phyloP scores from a whole-genome alignment of 37 sponge, comb jelly and placozoan species.

The Spongilla lacustris region DNA sequence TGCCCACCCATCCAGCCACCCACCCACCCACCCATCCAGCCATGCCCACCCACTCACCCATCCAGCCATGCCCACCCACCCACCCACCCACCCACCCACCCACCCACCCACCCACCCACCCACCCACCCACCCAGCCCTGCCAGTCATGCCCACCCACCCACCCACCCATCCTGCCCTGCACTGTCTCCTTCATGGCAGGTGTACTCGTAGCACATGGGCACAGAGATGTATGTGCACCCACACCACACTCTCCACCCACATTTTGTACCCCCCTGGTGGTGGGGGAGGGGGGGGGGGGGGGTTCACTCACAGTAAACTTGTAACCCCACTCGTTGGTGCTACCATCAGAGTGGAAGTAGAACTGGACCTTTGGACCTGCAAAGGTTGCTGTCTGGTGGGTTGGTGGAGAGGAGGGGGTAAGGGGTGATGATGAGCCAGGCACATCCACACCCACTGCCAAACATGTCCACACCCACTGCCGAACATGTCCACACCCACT shows the following conservation, averaged over 20 bases:
- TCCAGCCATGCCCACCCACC: not conserved
- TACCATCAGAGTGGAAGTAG: constrained; percentile 74
- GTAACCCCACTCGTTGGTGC: constrained; percentile 87
- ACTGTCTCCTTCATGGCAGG: too few species aligned
- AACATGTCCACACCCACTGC: not conserved
- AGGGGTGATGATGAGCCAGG: not conserved
- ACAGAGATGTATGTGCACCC: too few species aligned
- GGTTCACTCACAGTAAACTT: constrained; percentile 76
- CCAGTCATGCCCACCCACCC: not conserved
- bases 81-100: not conserved
- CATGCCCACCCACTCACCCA: not conserved
- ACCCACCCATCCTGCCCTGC: not conserved
- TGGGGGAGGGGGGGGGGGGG: too few species aligned
- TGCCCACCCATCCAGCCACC: too few species aligned
- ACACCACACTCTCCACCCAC: too few species aligned
- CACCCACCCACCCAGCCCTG: not conserved
- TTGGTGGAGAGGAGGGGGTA: not conserved
- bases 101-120: not conserved
- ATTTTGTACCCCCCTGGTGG: too few species aligned
- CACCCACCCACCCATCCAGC: too few species aligned
- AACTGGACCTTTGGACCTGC: constrained; percentile 67
- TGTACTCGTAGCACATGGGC: too few species aligned
- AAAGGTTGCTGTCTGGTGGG: constrained; percentile 60
- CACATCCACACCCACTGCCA: not conserved
- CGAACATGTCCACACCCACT: not conserved